phyloP scores from a whole-genome alignment of 1,140 invertebrate genomes.

The Drosophila bocqueti region DNA sequence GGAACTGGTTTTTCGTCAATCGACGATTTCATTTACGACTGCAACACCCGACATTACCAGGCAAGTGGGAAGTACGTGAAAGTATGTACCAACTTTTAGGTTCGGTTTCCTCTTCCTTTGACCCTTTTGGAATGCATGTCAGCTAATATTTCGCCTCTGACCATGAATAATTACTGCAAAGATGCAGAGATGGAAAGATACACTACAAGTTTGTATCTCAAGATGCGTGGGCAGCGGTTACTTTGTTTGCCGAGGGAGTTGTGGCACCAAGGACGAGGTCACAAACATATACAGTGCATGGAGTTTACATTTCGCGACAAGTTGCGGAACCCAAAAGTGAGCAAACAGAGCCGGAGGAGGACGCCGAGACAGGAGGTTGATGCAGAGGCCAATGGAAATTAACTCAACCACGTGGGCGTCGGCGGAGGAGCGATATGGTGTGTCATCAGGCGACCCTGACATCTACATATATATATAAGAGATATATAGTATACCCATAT shows the following conservation, averaged over 20 bases:
- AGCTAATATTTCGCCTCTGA: not conserved
- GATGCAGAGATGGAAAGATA: not conserved
- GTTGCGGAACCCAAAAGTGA: conserved; percentile 34
- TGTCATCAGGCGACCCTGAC: not conserved
- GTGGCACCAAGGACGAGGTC: not conserved
- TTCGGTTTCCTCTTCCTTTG: not conserved
- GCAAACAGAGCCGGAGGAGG: conserved; percentile 18
- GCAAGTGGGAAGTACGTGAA: no score
- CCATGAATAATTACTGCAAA: not conserved
- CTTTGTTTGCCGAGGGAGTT: conserved; percentile 1
- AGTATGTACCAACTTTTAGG: not conserved
- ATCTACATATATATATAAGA: not conserved
- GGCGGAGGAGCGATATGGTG: not conserved
- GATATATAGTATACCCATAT: not conserved
- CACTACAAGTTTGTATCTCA: not conserved
- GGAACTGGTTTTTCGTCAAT: not conserved
- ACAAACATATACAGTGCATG: not conserved
- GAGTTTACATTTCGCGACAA: conserved; percentile 41
- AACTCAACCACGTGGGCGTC: conserved; percentile 16
- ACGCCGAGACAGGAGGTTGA: conserved; percentile 12
- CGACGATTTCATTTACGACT: not conserved
- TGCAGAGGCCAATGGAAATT: conserved; percentile 37
- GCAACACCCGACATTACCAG: not conserved
- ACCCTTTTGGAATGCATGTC: not conserved
- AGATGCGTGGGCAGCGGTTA: not conserved